These are phyloP conservation scores for Nezara viridula DNA, from an alignment of 2,888 invertebrate genomes.

Conservation along the genomic window DNA sequence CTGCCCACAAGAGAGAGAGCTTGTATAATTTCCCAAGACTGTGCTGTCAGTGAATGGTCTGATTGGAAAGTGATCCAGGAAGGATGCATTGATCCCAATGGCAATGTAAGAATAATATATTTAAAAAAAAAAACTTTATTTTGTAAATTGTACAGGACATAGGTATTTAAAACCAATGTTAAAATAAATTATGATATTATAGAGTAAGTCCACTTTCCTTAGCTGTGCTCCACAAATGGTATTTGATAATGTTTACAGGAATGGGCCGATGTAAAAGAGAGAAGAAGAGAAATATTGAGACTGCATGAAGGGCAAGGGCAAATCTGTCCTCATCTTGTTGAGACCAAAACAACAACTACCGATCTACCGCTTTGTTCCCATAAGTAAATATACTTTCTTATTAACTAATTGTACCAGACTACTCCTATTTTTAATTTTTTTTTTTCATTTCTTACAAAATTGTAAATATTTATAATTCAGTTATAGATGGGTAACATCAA, in stretches of 20 bases:
- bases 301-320: conserved; percentile 68
- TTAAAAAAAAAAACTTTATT: neutral
- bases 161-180: neutral
- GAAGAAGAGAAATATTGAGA: conserved; percentile 67
- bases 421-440: neutral
- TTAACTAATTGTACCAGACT: neutral
- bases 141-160: neutral
- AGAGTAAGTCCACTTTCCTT: neutral
- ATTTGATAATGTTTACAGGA: conserved; percentile 65
- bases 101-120: conserved; percentile 66
- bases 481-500: conserved; percentile 72
- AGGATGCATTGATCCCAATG: conserved; percentile 70
- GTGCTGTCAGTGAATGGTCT: conserved; percentile 74
- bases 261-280: conserved; percentile 68
- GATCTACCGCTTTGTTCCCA: conserved; percentile 68
- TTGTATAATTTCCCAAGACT: conserved; percentile 74
- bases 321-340: conserved; percentile 68
- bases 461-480: conserved; percentile 65
- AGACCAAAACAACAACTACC: conserved; percentile 67
- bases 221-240: neutral
- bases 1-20: conserved; percentile 68
- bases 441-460: neutral
- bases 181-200: neutral
- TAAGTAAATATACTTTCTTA: conserved; percentile 66
- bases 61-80: conserved; percentile 74